phyloP scores from a whole-genome alignment of 2,113 vertebrate species.

The Elaphurus davidianus region DNA sequence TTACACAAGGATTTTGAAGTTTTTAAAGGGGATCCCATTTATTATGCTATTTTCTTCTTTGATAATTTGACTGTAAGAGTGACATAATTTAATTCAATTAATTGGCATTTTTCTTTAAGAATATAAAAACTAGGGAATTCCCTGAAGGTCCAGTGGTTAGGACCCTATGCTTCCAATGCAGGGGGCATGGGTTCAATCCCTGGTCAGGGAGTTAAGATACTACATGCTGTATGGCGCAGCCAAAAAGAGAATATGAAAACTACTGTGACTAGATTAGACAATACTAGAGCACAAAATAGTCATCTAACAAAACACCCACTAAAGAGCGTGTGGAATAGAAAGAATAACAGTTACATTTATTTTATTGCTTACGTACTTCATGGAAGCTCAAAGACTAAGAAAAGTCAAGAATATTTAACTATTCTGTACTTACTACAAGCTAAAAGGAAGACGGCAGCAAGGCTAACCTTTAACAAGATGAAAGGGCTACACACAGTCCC shows the following conservation, averaged over 20 bases:
- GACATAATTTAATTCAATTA: not conserved
- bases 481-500: not conserved
- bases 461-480: slow-evolving; percentile 27
- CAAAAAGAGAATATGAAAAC: not conserved
- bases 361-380: not conserved
- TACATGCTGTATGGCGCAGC: not conserved
- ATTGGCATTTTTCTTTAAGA: not conserved
- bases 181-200: not conserved
- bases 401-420: not conserved
- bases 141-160: not conserved
- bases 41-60: not conserved
- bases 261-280: not conserved
- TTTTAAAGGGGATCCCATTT: slow-evolving; percentile 1
- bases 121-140: not conserved
- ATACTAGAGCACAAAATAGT: not conserved
- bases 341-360: not conserved
- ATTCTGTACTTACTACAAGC: not conserved
- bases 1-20: slow-evolving; percentile 8
- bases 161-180: not conserved
- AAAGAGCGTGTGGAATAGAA: not conserved
- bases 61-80: not conserved
- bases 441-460: slow-evolving; percentile 1
- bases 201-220: not conserved
- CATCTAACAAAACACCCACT: not conserved
- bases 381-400: not conserved